phyloP scores from a whole-genome alignment of 2,888 invertebrate species.

The Yponomeuta cagnagella region DNA sequence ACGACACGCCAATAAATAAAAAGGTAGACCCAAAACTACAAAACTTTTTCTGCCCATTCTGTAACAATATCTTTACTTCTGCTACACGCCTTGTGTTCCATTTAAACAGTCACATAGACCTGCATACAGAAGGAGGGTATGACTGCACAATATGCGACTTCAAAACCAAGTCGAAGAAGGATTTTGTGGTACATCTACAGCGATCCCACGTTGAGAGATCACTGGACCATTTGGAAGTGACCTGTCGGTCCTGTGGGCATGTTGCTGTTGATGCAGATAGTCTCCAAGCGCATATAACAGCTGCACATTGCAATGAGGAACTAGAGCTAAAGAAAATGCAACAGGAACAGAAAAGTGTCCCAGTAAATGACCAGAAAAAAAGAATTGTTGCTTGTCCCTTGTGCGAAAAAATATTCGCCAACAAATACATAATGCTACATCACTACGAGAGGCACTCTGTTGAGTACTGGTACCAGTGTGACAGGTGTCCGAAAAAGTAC shows the following conservation, averaged over 20 bases:
- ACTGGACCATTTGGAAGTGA: conserved; percentile 9
- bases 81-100: conserved; percentile 44
- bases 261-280: conserved; percentile 24
- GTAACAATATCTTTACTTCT: conserved; percentile 45
- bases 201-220: conserved; percentile 28
- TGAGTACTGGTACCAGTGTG: conserved; percentile 39
- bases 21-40: not conserved
- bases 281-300: conserved; percentile 31
- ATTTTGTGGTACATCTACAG: conserved; percentile 43
- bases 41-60: conserved; percentile 44
- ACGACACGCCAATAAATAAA: not conserved
- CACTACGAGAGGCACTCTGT: conserved; percentile 60
- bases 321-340: conserved; percentile 19
- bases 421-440: conserved; percentile 63
- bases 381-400: conserved; percentile 45
- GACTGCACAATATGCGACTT: conserved; percentile 35
- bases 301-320: conserved; percentile 24
- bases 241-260: conserved; percentile 41
- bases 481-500: conserved; percentile 60
- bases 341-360: conserved; percentile 42
- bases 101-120: conserved; percentile 42
- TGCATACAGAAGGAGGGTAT: conserved; percentile 32
- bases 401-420: conserved; percentile 63
- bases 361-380: conserved; percentile 28
- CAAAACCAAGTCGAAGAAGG: conserved; percentile 31